Base-by-base conservation (phyloP, 1,140 invertebrate species). In the Drosophila kohkoa region DNA sequence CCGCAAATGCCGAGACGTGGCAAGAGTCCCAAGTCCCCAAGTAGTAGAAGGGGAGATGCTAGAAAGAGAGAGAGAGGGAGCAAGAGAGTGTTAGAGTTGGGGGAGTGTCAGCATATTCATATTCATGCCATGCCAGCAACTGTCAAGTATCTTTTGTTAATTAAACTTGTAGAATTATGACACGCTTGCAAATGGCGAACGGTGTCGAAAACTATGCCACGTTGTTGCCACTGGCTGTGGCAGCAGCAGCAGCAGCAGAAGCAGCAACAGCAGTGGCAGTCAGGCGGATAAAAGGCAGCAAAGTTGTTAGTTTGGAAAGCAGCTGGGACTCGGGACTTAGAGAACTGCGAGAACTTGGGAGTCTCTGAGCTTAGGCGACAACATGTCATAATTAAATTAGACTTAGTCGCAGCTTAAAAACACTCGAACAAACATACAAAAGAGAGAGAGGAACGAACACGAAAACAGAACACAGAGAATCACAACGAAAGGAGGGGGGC, bases 61-160 rank as follows among this genome's bases (percentile, higher is more conserved):
- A 7, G 38, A 32, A 28, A 6, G 3, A 45, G 8, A 8, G 28
- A 13, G 5, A 16, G 28, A 7, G 28, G 51, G 48, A n/a, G 45
- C 28, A 8, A 28, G 41, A 25, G n/a, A 46, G 35, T 5, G n/a
- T n/a, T 1, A 30, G 20, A 30, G 30, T 16, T 20, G 51, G 5
- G 3, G 1, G n/a, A 32, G 16, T 16, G 11, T 45, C 30, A 60
- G 71, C 80, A 82, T 82, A 79, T 78, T 76, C 70, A 74, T 62
- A 63, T 68, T 73, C 80, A 81, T 81, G 75, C 70, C 78, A 51
- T 60, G 81, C 64, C 82, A 85, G 81, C 64, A 88, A 88, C 80
- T 87, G 83, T 87, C 83, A 89, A 87, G 85, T 83, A 88, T 88
- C 85, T 90, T 89, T 89, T 85, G 85, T 89, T 89, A 89, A 89